Conservation (phyloP, 2,113 vertebrate genomes). For the Corythaixoides concolor region DNA sequence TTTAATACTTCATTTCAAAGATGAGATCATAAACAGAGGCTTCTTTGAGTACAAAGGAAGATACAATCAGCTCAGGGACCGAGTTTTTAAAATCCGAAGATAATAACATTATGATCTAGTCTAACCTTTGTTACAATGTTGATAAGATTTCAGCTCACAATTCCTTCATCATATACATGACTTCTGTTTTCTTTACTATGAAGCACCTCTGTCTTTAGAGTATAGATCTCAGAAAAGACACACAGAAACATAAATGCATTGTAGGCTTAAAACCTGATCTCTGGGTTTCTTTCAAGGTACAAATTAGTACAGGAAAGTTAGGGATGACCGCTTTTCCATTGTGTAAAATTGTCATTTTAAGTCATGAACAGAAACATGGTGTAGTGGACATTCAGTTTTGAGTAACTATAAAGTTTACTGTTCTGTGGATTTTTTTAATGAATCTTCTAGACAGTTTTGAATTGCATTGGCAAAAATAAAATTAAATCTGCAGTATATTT, state of each 20-base stretch:
- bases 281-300: background rate
- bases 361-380: background rate
- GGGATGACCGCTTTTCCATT: accelerated
- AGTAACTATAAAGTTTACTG: background rate
- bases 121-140: background rate
- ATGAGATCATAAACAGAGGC: background rate
- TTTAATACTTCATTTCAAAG: background rate
- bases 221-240: background rate
- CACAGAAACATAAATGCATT: background rate
- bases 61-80: background rate
- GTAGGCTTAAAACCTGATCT: background rate
- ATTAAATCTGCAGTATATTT: background rate
- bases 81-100: background rate
- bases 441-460: background rate
- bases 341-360: background rate
- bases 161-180: background rate
- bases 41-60: background rate
- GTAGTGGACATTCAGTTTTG: background rate
- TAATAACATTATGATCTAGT: background rate
- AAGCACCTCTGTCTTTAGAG: background rate
- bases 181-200: background rate
- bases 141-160: background rate
- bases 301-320: background rate
- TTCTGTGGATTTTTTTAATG: background rate
- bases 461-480: background rate